Conservation (phyloP, 1,140 invertebrate genomes). For the Oedothorax gibbosus region DNA sequence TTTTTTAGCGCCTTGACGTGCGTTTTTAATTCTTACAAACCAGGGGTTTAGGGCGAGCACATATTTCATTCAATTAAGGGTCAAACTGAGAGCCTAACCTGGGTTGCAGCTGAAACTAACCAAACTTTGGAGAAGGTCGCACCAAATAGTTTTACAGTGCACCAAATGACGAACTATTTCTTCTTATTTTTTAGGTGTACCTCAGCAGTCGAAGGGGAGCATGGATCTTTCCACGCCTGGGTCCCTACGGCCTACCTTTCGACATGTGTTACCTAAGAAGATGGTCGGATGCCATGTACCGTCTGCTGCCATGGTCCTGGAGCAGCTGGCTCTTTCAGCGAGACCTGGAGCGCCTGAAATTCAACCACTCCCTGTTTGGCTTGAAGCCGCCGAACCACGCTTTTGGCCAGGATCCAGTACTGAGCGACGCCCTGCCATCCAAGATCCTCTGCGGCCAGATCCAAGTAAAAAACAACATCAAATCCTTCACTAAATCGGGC, state of each 20-base stretch:
- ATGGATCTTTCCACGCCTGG: constrained; percentile 69
- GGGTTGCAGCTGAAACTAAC: too few species aligned
- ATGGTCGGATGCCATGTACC: constrained; percentile 42
- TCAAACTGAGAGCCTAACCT: too few species aligned
- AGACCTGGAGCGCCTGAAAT: constrained; percentile 60
- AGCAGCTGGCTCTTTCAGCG: constrained; percentile 39
- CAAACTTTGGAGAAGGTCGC: too few species aligned
- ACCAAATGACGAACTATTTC: too few species aligned
- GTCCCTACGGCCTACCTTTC: constrained; percentile 66
- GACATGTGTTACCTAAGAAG: constrained; percentile 51
- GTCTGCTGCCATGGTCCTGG: constrained; percentile 10
- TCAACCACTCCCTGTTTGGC: constrained; percentile 70
- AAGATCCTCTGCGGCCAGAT: constrained; percentile 68
- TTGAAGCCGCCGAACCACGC: constrained; percentile 69
- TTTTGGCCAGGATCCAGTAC: constrained; percentile 71
- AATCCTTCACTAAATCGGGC: constrained; percentile 65
- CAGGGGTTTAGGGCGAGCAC: too few species aligned
- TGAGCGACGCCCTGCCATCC: constrained; percentile 72
- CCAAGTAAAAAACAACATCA: constrained; percentile 68
- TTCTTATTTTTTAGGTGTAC: constrained; percentile 66
- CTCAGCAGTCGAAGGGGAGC: constrained; percentile 70
- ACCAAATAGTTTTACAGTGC: too few species aligned
- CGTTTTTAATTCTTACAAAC: too few species aligned
- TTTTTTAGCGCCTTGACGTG: too few species aligned
- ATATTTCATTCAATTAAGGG: too few species aligned